Base-by-base conservation (phyloP, 2,888 invertebrate genomes). In the Syrista parreyssii region DNA sequence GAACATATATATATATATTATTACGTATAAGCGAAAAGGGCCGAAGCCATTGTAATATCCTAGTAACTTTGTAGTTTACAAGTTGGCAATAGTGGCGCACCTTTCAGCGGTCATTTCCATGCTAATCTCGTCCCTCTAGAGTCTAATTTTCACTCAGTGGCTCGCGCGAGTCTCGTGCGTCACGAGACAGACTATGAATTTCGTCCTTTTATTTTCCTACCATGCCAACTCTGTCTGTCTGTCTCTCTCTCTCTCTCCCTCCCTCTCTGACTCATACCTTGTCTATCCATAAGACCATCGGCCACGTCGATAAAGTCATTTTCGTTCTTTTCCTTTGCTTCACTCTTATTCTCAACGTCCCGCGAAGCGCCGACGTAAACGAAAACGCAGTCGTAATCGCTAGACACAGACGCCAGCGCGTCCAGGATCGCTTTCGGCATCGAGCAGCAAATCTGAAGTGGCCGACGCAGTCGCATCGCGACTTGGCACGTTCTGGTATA, bases 401-500 rank as follows among this genome's bases (percentile, higher is more conserved):
- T n/a, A 34, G 34, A 34, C 34, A 4, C 34, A 23, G 15, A 40
- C 15, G 15, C 15, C 40, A 55, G 40, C 15, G 40, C 40, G 40
- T 55, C 23, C 40, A 55, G 40, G 40, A 55, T 73, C 74, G 35
- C 35, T 34, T 73, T 73, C 74, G 74, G 74, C 34, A n/a, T 34
- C 74, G 31, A 73, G 33, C 30, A 35, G 23, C 23, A 55, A 55
- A 55, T 23, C 40, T 2, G 40, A 55, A 55, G 40, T 55, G 40
- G 9, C 40, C 40, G 40, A 55, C 40, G 40, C 40, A 55, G 40
- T 15, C 40, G 74, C 74, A 73, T 33, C n/a, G 33, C 35, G 23
- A 73, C 85, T 81, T 83, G 83, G 84, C 85, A 84, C 85, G 86
- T 85, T 86, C 85, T 82, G 87, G 84, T 88, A 88, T 88, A 88